A percentile compares a stretch with the other conserved stretches of the same genome.
phyloP scores from a whole-genome alignment of 1,140 invertebrate genomes.

The Drosophila pseudoananassae region DNA sequence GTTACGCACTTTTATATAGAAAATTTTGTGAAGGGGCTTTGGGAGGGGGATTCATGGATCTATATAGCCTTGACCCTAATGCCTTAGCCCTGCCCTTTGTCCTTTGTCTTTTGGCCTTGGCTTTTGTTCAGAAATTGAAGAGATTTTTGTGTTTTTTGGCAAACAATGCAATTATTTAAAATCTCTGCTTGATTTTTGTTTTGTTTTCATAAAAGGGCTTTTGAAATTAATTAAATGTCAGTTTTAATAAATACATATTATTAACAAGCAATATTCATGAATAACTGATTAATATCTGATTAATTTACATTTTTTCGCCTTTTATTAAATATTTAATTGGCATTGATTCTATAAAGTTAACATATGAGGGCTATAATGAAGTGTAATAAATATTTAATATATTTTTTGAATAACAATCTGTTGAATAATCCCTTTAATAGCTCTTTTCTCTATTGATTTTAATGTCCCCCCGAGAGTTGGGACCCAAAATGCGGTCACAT shows the following conservation, averaged over 20 bases:
- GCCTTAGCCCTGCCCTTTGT: conserved; percentile 14
- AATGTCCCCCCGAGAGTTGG: conserved; percentile 24
- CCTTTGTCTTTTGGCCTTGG: conserved; percentile 16
- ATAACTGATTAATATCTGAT: background rate
- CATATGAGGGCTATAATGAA: background rate
- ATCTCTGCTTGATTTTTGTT: conserved; percentile 12
- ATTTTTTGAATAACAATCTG: conserved; percentile 18
- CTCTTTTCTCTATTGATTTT: conserved; percentile 39
- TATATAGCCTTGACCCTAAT: conserved; percentile 48
- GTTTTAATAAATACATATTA: background rate
- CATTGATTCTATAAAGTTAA: background rate
- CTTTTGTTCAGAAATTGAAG: conserved; percentile 36
- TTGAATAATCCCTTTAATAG: conserved; percentile 41
- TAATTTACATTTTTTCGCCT: too few species aligned
- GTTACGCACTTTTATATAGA: conserved; percentile 15
- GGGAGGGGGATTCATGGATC: conserved; percentile 6
- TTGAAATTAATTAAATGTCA: background rate
- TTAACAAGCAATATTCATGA: background rate
- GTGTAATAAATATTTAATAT: too few species aligned
- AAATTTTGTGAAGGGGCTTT: background rate
- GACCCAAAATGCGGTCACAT: conserved; percentile 34
- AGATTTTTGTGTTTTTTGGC: conserved; percentile 30
- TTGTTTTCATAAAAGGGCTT: too few species aligned
- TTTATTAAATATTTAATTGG: background rate
- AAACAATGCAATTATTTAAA: conserved; percentile 38